Base-by-base conservation (phyloP, 2,113 vertebrate genomes). In the Theristicus caerulescens region DNA sequence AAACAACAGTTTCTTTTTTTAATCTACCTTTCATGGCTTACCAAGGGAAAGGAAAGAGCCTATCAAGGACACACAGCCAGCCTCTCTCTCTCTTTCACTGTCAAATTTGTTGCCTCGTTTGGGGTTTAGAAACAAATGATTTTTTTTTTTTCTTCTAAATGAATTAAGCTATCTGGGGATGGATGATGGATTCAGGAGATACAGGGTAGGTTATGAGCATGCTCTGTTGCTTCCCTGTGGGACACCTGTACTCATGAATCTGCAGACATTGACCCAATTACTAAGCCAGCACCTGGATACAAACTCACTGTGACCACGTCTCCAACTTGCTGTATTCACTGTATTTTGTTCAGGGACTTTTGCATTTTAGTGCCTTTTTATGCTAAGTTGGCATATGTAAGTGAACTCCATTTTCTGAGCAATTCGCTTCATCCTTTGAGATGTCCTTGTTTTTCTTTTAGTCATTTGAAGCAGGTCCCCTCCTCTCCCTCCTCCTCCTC, bases 211-310 rank as follows among this genome's bases (percentile, higher is more conserved):
- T 83, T 96, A 90, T 0, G 71, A 97, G 96, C 96, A 96, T 97
- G 97, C 95, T 96, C 97, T 51, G 65, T 85, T 94, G 14, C 78
- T 88, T 97, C 91, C 94, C 95, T 72, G 21, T 55, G 95, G 96
- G 92, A 97, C 90, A 91, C 74, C 88, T 91, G 81, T 82, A 88
- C 96, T 93, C 88, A 84, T 92, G 94, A 95, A 97, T 96, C 95
- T 94, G 93, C 94, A 97, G 93, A 94, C 91, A 90, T 36, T 96
- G 94, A 97, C 97, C 97, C 94, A 97, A 88, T 98, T 98, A 97
- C 95, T 88, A 66, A 95, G 80, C 88, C 65, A 93, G 91, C 92
- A 98, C 96, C 96, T 96, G 96, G 97, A 95, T 90, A 42, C 67
- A 91, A 82, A 86, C 90, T 97, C 91, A 77, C 93, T 58, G 62